These are phyloP conservation scores for Hypselothyrea guttata DNA, from an alignment of 2,888 invertebrate genomes.

Conservation along the genomic window DNA sequence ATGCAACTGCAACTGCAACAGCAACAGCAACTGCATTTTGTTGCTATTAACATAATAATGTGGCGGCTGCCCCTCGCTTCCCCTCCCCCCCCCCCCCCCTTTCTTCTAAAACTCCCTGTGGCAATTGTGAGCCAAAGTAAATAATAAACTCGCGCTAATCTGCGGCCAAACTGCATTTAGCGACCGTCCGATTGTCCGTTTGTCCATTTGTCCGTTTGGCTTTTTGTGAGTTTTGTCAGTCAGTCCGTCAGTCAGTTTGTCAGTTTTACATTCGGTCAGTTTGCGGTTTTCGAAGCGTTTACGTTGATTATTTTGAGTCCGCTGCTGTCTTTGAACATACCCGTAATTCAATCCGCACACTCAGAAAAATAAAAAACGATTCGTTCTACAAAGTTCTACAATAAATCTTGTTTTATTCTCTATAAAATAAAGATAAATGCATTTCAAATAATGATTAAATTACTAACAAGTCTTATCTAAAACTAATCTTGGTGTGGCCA, in stretches of 20 bases:
- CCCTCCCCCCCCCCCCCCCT: background rate
- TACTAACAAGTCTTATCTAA: too few relatives aligned
- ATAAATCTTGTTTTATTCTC: too few relatives aligned
- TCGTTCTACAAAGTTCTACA: too few relatives aligned
- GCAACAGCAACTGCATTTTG: conserved; percentile 69
- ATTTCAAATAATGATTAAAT: too few relatives aligned
- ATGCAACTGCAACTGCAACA: conserved; percentile 31
- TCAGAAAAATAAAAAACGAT: too few relatives aligned
- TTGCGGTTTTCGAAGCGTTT: conserved; percentile 58
- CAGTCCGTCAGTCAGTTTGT: conserved; percentile 32
- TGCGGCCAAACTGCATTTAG: conserved; percentile 71
- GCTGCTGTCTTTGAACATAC: conserved; percentile 22
- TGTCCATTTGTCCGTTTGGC: conserved; percentile 28
- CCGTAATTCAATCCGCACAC: conserved; percentile 43
- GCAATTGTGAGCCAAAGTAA: conserved; percentile 65
- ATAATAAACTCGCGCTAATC: conserved; percentile 75
- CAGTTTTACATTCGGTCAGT: conserved; percentile 41
- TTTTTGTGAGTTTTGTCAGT: conserved; percentile 20
- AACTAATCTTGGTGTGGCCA: too few relatives aligned
- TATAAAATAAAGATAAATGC: too few relatives aligned
- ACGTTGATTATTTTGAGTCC: conserved; percentile 47
- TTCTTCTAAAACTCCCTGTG: conserved; percentile 23
- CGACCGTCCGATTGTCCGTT: conserved; percentile 24
- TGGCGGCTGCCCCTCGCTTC: conserved; percentile 28
- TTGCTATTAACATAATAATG: conserved; percentile 72